Base-by-base conservation (phyloP, 2,888 invertebrate species). In the Drosophila quasianomalipes region DNA sequence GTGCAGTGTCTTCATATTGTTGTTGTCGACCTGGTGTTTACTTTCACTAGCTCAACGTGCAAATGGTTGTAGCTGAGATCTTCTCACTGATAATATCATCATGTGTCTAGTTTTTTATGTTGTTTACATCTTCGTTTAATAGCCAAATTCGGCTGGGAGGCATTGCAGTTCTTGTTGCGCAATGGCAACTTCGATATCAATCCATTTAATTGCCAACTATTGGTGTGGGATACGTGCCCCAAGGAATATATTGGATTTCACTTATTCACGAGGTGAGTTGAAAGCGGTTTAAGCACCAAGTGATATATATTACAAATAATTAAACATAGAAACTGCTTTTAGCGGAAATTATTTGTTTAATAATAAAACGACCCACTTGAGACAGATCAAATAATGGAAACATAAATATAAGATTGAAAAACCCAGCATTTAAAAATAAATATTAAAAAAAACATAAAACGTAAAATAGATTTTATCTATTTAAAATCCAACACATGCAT, bases 181-280 rank as follows among this genome's bases (percentile, higher is more conserved):
- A 91, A 87, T 55, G 86, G 84, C 33, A 82, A 91, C 53, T 90
- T 92, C 37, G 82, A 91, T 70, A 73, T 92, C 28, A 91, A 91
- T 70, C 92, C 91, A 16, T 76, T 92, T 22, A 85, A 91, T 67
- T 92, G 92, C 65, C 83, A 88, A 55, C 55, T 92, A 55, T 58
- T 88, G 35, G 59, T 80, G 52, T 76, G 72, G 60, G 79, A 89
- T 79, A 81, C 83, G 12, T 92, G 92, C 54, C 91, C 92, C 16
- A 83, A 82, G 61, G 74, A 81, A 7, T 91, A 85, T 63, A 81
- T 92, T 52, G 73, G 73, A 47, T 91, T 76, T 74, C 85, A 86
- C 6, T 51, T 92, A 5, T 85, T 79, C 62, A 86, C 91, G 16
- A 82, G 80, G 92, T 91, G 54, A 87, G 91, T 69, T 12, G 6